phyloP scores from a whole-genome alignment of 92 coral and sea anemone species.

The Zoanthus gigantus region DNA sequence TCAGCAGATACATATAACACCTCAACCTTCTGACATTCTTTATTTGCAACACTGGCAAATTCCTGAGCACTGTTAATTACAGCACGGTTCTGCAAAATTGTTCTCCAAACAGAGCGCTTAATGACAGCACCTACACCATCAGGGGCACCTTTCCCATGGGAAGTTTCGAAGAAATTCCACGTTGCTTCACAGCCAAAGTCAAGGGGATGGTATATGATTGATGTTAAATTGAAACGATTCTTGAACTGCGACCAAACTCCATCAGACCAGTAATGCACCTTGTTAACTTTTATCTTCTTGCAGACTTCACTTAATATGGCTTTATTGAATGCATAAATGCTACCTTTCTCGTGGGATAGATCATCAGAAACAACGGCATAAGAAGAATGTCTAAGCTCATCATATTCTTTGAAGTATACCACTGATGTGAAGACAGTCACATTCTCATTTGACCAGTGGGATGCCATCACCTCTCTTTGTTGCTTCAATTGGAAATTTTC shows the following conservation, averaged over 20 bases:
- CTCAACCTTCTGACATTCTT: neutral
- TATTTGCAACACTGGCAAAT: conserved; percentile 8
- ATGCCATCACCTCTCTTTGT: conserved; percentile 25
- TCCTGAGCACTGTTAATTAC: conserved; percentile 55
- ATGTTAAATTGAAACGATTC: neutral
- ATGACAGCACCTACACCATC: conserved; percentile 49
- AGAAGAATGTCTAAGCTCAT: neutral
- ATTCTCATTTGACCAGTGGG: conserved; percentile 14
- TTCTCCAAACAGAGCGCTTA: conserved; percentile 45
- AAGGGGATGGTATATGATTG: conserved; percentile 23
- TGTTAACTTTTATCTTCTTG: neutral
- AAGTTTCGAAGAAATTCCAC: conserved; percentile 56
- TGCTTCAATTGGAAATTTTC: conserved; percentile 45
- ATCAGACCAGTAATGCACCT: conserved; percentile 1
- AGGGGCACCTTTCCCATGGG: conserved; percentile 58
- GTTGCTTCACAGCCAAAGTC: conserved; percentile 48
- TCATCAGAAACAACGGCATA: neutral
- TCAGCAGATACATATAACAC: neutral
- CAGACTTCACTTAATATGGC: neutral
- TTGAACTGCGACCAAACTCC: conserved; percentile 18
- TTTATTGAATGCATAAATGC: neutral
- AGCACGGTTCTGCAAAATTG: conserved; percentile 47
- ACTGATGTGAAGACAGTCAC: conserved; percentile 17
- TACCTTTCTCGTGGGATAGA: conserved; percentile 14
- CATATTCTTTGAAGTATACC: conserved; percentile 1